Evolutionary conservation across 2,113 vertebrate genomes (phyloP), one percentile per base, ranked within the genome.

Genomic region (Chamaea fasciata): DNA sequence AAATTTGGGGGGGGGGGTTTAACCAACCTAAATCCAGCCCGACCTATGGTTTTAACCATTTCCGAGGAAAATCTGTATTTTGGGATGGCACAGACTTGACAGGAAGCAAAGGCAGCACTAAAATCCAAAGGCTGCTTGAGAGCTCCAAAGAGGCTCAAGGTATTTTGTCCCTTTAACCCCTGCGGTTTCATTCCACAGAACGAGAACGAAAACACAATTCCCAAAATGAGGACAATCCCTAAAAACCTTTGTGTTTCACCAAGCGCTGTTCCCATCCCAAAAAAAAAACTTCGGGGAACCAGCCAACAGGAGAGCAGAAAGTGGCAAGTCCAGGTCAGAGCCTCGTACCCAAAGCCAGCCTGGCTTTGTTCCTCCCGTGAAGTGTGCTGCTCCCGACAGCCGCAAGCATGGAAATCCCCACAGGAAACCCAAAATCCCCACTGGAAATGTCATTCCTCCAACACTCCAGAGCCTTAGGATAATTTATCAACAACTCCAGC

Each of bases 381-480:
- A 50, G 11, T 10, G 3, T 4, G 13, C 26, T 3, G 19, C 15
- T 52, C 78, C 56, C 60, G 70, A 31, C 92, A 78, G 77, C 87
- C 76, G 75, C 49, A 30, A 75, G 59, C 68, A 26, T 44, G 11
- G 13, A 11, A 81, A 62, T 24, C 53, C 94, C 94, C 84, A 2
- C 20, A 86, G 83, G 47, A 97, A 87, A 92, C 71, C 94, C 41
- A 1, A 16, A 67, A 80, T 39, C 31, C 50, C 77, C 89, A 47
- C 53, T 62, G 82, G 87, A 62, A 94, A 83, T 56, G 89, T 81
- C 84, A 79, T 57, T 63, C 80, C 78, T 94, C 77, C 89, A 91
- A 81, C 92, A 78, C 81, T 78, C 67, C 46, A 12, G 60, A 80
- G 41, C 11, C 67, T 76, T 5, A 17, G 41, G 41, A 20, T 35